Evolutionary conservation across 2,113 vertebrate species (phyloP).

Genomic region (Urocynchramus pylzowi): DNA sequence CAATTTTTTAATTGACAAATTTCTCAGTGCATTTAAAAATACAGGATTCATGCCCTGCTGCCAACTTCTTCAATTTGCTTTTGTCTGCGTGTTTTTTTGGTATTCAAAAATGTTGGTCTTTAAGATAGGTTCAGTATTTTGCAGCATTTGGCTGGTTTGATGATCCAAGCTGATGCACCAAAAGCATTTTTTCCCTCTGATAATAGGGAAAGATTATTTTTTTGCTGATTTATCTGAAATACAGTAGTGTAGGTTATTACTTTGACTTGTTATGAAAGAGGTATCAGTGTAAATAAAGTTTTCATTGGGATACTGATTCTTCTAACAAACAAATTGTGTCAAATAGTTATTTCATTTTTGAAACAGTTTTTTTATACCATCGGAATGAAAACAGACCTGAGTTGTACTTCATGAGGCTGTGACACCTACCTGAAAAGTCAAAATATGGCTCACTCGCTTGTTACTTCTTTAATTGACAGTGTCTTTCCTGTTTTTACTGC

Average conservation of each 20-base stretch:
- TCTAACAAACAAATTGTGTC: not conserved
- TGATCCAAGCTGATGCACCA: not conserved
- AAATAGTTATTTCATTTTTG: not conserved
- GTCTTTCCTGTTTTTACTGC: not conserved
- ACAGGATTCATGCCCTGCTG: not conserved
- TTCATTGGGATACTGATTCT: not conserved
- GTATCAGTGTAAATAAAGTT: not conserved
- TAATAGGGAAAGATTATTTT: not conserved
- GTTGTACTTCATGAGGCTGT: not conserved
- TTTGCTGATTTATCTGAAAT: not conserved
- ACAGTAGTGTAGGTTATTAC: not conserved
- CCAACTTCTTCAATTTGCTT: not conserved
- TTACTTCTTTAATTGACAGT: not conserved
- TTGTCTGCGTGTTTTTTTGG: fast-evolving
- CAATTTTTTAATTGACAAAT: not conserved
- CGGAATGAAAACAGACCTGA: not conserved
- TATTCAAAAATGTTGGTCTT: not conserved
- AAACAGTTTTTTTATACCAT: not conserved
- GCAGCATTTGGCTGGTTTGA: not conserved
- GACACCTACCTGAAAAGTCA: not conserved
- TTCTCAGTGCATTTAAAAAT: not conserved
- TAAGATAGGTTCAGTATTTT: not conserved
- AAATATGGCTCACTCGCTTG: not conserved
- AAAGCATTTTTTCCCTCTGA: not conserved
- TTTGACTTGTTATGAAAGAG: not conserved